These are phyloP conservation scores for Ophion costatus DNA, from an alignment of 2,888 invertebrate species.

Conservation along the genomic window DNA sequence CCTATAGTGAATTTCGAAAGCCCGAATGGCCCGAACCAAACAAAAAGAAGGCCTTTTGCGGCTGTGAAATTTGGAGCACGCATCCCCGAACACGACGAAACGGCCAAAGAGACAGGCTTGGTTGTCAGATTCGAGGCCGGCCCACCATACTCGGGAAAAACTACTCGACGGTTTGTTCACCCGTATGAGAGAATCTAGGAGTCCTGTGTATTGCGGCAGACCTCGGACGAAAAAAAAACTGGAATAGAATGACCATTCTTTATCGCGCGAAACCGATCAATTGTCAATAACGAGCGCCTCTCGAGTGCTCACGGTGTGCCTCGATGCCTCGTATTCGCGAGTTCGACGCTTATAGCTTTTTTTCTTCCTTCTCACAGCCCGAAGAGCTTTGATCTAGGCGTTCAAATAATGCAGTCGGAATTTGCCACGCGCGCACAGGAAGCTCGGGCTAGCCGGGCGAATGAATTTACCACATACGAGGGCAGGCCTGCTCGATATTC, in stretches of 20 bases:
- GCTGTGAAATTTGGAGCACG: constrained; percentile 25
- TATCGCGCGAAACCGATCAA: constrained; percentile 28
- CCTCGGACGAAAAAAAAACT: constrained; percentile 13
- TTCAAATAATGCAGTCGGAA: constrained; percentile 26
- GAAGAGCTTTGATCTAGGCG: constrained; percentile 18
- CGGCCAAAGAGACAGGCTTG: constrained; percentile 13
- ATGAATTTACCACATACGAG: too few species aligned
- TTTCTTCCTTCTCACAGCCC: constrained; percentile 1
- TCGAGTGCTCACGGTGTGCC: constrained; percentile 18
- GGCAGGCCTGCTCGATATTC: too few species aligned
- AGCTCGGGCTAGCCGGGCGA: too few species aligned
- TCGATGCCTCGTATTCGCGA: constrained; percentile 1
- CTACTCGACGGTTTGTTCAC: constrained; percentile 26
- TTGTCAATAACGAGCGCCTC: constrained; percentile 23
- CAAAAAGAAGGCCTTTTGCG: neutral
- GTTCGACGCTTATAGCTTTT: constrained; percentile 4
- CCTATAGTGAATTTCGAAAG: constrained; percentile 1
- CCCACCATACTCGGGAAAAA: constrained; percentile 27
- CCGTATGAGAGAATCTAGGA: neutral
- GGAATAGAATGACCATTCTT: constrained; percentile 4
- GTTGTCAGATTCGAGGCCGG: constrained; percentile 5
- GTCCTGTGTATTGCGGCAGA: constrained; percentile 1
- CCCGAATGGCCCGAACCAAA: neutral
- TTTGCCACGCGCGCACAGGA: neutral
- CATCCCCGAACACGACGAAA: constrained; percentile 43